Evolutionary conservation across 2,888 invertebrate genomes (phyloP), one percentile per base, ranked within the genome.

Genomic region (Creontiades dilutus): DNA sequence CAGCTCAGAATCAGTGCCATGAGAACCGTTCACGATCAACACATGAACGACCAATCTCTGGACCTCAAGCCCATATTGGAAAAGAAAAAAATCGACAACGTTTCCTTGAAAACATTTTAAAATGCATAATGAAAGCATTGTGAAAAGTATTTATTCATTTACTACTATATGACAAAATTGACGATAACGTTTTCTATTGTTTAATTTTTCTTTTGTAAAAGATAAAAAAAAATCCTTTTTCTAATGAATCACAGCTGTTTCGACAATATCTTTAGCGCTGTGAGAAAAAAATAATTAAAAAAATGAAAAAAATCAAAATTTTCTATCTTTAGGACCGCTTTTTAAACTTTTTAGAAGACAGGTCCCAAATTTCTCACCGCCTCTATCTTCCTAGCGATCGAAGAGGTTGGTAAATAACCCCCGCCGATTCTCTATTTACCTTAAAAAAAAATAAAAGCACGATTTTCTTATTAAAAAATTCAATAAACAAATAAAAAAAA

Each of bases 241-340:
- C 46, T 68, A 68, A 47, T 68, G 46, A 75, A 86, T 91, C 91
- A 90, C 90, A 90, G 91, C 91, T 91, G 91, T 90, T 90, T 89
- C 89, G 91, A 91, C 91, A 91, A 91, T 91, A 91, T 91, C 61
- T 52, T 91, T 90, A 88, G 86, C 82, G 87, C 87, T 90, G 90
- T 90, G 90, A 89, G 23, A 68, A 48, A 78, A 27, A 78, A 88
- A 48, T 48, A n/a, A n/a, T 86, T 27, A 47, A 27, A 57, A 75
- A 19, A 75, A 75, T 46, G 52, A 86, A 46, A 23, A 46, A 86
- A 68, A 75, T 46, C 27, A n/a, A 47, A 75, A 86, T 12, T 47
- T 75, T 75, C 27, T 19, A 68, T 68, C 57, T 28, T 80, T 88
- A 55, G 88, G 88, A 80, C 88, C 86, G 86, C 86, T 86, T 86